Evolutionary conservation across 2,888 invertebrate species (phyloP).

Genomic region (Noctua comes): DNA sequence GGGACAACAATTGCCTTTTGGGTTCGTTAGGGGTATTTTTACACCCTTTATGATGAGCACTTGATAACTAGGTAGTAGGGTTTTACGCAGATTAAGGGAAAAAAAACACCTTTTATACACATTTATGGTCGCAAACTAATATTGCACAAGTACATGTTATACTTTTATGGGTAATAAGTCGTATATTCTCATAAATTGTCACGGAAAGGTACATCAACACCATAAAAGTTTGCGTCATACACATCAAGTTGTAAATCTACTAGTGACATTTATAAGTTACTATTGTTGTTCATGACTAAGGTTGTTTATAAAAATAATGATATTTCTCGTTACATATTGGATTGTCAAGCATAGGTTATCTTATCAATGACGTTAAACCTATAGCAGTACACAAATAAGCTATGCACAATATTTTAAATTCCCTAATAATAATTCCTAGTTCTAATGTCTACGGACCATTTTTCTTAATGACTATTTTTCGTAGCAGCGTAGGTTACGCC

Average conservation of each 20-base stretch:
- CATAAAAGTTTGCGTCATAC: background rate
- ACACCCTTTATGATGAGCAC: background rate
- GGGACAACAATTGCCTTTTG: too few species aligned
- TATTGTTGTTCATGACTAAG: slow-evolving; percentile 2
- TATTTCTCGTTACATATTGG: background rate
- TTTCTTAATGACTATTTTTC: background rate
- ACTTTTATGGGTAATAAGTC: background rate
- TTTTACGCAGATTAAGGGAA: background rate
- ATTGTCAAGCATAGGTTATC: background rate
- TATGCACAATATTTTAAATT: background rate
- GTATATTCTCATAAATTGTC: background rate
- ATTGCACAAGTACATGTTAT: background rate
- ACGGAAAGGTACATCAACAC: background rate
- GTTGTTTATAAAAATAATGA: background rate
- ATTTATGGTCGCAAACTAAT: background rate
- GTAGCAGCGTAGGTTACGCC: slow-evolving; percentile 22
- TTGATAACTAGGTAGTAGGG: background rate
- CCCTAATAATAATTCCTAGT: background rate
- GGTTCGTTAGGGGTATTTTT: too few species aligned
- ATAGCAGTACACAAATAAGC: background rate
- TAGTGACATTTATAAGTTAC: slow-evolving; percentile 7
- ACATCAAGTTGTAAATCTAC: slow-evolving; percentile 2
- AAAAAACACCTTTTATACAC: background rate
- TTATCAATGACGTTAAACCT: background rate
- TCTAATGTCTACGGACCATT: background rate